A percentile compares a stretch with the other conserved stretches of the same genome.
These are phyloP conservation scores for Carassius auratus DNA, from an alignment of 2,113 vertebrate species.

Conservation along the genomic window DNA sequence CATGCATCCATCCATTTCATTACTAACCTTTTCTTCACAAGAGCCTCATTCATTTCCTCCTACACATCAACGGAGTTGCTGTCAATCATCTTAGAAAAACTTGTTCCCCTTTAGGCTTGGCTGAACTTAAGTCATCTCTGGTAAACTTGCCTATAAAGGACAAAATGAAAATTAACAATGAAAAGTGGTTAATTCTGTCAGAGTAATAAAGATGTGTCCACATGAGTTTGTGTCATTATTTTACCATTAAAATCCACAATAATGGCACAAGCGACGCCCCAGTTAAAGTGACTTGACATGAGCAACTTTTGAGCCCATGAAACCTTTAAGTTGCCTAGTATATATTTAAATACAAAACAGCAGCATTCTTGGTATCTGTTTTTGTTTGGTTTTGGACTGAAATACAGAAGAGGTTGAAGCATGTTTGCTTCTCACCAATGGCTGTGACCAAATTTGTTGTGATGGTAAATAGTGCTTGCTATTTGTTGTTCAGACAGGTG, in stretches of 20 bases:
- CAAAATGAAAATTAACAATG: background rate
- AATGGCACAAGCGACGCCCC: background rate
- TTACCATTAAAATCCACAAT: background rate
- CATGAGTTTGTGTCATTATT: background rate
- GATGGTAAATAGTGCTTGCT: background rate
- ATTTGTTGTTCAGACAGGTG: background rate
- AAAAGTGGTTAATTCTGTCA: background rate
- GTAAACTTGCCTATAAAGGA: background rate
- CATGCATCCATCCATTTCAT: background rate
- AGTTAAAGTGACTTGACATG: too few relatives aligned
- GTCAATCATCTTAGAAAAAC: slow-evolving; percentile 17
- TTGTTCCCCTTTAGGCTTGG: background rate
- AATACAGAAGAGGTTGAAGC: background rate
- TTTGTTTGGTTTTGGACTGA: background rate
- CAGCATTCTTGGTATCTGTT: background rate
- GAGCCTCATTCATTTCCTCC: background rate
- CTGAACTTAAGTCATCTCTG: background rate
- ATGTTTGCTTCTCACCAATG: background rate
- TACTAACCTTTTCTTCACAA: background rate
- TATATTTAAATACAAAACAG: background rate
- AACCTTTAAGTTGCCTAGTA: background rate
- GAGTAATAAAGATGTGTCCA: background rate
- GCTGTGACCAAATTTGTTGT: background rate
- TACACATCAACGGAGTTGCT: background rate
- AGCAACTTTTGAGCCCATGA: background rate